These are phyloP conservation scores for Shinisaurus crocodilurus DNA, from an alignment of 2,113 vertebrate genomes.

Conservation along the genomic window DNA sequence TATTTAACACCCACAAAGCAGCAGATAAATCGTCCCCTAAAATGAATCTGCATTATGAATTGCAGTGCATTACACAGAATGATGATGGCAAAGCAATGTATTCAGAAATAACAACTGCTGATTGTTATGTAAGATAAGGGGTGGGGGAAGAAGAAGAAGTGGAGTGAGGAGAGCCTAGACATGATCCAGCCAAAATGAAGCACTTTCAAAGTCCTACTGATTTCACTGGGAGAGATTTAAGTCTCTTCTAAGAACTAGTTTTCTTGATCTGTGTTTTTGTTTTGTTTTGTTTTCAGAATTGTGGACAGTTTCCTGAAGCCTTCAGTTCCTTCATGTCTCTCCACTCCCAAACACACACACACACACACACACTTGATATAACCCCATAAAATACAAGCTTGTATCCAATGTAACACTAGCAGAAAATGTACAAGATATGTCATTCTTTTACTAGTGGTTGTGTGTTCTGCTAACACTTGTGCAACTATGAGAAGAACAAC, in stretches of 20 bases:
- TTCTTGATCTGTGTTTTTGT: conserved; percentile 14
- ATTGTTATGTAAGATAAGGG: background rate
- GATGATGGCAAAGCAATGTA: background rate
- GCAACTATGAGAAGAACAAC: no score
- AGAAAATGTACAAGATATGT: background rate
- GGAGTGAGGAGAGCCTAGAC: background rate
- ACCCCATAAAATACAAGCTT: background rate
- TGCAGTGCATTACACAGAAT: background rate
- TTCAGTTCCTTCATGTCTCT: background rate
- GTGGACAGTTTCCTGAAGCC: background rate
- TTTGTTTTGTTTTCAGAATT: background rate
- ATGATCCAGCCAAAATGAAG: background rate
- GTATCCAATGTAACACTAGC: background rate
- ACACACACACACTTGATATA: no score
- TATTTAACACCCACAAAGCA: conserved; percentile 33
- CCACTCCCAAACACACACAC: no score
- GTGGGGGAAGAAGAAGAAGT: background rate
- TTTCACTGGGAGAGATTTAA: background rate
- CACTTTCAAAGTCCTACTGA: background rate
- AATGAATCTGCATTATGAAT: background rate
- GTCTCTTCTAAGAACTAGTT: conserved; percentile 20
- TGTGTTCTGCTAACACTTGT: background rate
- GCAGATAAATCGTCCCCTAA: background rate
- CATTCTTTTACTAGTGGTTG: background rate
- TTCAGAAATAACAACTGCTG: background rate